Conservation (phyloP, 1,140 invertebrate species). For the Drosophila tristis region DNA sequence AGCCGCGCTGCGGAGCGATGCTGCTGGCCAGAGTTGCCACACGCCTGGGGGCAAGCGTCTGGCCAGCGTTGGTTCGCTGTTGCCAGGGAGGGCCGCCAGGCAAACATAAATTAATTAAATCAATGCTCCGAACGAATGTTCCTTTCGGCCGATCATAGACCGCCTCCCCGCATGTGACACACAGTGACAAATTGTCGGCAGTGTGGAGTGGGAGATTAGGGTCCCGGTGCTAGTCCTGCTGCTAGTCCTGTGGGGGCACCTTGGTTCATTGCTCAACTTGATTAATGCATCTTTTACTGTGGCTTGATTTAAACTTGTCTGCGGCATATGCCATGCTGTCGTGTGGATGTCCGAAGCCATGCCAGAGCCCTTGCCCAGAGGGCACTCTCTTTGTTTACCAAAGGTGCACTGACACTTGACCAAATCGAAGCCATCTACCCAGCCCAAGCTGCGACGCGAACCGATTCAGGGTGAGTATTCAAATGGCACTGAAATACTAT, state of each 20-base stretch:
- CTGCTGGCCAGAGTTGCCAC: constrained; percentile 59
- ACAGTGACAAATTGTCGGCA: constrained; percentile 71
- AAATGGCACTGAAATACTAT: constrained; percentile 46
- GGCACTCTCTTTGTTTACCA: constrained; percentile 43
- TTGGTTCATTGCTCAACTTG: constrained; percentile 59
- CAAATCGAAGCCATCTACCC: constrained; percentile 16
- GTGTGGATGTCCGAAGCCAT: not conserved
- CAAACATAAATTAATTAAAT: constrained; percentile 80
- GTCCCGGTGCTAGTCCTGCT: not conserved
- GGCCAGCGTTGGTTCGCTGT: constrained; percentile 31
- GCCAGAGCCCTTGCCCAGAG: not conserved
- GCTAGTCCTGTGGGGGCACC: constrained; percentile 11
- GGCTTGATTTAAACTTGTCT: constrained; percentile 61
- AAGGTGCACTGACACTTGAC: constrained; percentile 43
- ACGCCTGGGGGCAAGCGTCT: not conserved
- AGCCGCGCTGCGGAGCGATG: constrained; percentile 4
- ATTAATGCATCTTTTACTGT: constrained; percentile 60
- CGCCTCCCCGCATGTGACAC: constrained; percentile 48
- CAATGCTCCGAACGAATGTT: constrained; percentile 59
- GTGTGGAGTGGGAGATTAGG: not conserved
- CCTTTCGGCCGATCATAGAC: constrained; percentile 38
- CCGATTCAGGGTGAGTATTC: constrained; percentile 46
- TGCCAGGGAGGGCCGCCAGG: constrained; percentile 50
- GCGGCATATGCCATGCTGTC: constrained; percentile 42
- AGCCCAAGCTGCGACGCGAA: not conserved